phyloP scores from a whole-genome alignment of 2,113 vertebrate genomes.

The Gyps fulvus region DNA sequence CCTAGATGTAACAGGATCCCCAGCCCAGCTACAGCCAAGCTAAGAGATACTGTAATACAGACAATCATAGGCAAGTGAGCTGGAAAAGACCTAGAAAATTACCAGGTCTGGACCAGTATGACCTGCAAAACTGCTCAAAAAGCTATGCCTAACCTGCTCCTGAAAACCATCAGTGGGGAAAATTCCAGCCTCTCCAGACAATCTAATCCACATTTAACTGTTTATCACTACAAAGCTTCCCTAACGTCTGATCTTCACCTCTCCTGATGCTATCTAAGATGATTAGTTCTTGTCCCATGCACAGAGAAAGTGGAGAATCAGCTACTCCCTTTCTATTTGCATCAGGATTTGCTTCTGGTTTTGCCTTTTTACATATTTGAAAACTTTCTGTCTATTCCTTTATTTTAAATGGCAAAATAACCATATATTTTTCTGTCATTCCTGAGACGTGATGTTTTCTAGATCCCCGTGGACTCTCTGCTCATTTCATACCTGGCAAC shows the following conservation, averaged over 20 bases:
- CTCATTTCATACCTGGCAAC: not conserved
- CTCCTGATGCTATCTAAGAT: constrained; percentile 34
- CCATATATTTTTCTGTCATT: not conserved
- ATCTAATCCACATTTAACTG: constrained; percentile 16
- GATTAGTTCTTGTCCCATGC: not conserved
- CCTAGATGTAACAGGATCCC: not conserved
- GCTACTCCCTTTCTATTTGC: not conserved
- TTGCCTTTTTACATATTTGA: not conserved
- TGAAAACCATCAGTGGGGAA: not conserved
- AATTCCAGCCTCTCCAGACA: constrained; percentile 29
- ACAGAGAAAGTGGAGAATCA: not conserved
- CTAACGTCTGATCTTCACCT: not conserved
- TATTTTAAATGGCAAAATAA: not conserved
- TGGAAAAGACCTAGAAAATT: constrained; percentile 9
- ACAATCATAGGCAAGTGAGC: not conserved
- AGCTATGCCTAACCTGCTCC: not conserved
- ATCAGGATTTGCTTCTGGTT: constrained; percentile 1
- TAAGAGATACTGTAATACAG: not conserved
- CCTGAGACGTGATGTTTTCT: not conserved
- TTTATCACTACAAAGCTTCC: constrained; percentile 49
- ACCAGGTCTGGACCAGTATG: not conserved
- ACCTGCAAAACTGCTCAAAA: constrained; percentile 23
- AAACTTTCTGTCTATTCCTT: not conserved
- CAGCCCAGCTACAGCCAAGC: not conserved
- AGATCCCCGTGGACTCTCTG: not conserved